These are phyloP conservation scores for Disparrhopalites patrizii DNA, from an alignment of 2,888 invertebrate species.

Conservation along the genomic window DNA sequence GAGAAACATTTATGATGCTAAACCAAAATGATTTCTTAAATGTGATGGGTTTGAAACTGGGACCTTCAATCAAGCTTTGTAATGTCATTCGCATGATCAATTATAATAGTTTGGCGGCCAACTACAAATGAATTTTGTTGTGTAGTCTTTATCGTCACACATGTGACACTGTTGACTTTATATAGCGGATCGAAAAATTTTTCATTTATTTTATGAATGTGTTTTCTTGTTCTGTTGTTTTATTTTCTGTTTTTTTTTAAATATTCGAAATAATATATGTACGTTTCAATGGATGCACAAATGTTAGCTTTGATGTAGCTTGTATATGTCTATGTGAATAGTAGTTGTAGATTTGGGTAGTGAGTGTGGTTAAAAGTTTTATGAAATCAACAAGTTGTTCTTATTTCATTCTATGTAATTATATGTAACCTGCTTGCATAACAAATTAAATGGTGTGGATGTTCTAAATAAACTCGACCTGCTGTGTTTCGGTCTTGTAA, in stretches of 20 bases:
- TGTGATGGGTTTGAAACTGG: constrained; percentile 70
- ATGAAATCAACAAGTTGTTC: background rate
- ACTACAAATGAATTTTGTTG: constrained; percentile 9
- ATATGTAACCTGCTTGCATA: background rate
- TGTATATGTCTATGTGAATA: too few relatives aligned
- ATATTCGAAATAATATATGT: background rate
- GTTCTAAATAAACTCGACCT: too few relatives aligned
- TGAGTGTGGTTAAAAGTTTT: too few relatives aligned
- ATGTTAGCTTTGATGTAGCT: background rate
- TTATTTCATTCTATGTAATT: background rate
- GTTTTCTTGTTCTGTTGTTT: background rate
- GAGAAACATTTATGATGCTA: constrained; percentile 74
- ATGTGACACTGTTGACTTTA: too few relatives aligned
- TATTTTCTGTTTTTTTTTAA: background rate
- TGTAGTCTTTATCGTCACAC: too few relatives aligned
- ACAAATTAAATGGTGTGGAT: too few relatives aligned
- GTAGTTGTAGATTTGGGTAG: too few relatives aligned
- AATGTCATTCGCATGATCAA: constrained; percentile 58
- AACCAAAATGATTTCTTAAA: constrained; percentile 74
- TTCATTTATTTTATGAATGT: too few relatives aligned
- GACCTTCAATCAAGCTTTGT: constrained; percentile 78
- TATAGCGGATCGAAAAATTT: too few relatives aligned
- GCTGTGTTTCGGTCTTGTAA: too few relatives aligned
- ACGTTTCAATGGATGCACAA: too few relatives aligned
- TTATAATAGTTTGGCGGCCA: constrained; percentile 4